Evolutionary conservation across 2,797 vertebrate genomes (phyloP).

Genomic region (Labroides dimidiatus): DNA sequence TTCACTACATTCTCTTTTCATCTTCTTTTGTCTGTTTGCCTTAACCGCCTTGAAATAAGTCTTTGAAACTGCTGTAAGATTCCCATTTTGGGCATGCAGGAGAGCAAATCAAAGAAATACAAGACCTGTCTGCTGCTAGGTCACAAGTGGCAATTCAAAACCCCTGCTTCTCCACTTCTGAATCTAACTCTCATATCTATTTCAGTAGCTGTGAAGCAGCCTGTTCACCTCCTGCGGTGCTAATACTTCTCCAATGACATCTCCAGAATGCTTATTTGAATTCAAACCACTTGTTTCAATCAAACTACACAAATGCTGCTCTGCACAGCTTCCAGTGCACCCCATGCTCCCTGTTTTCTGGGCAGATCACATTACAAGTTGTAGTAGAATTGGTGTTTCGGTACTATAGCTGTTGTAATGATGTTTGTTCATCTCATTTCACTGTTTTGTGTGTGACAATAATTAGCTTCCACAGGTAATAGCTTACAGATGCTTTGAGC

Average conservation of each 20-base stretch:
- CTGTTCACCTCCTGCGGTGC: background rate
- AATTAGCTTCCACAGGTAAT: constrained; percentile 52
- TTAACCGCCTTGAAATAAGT: background rate
- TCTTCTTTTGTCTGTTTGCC: background rate
- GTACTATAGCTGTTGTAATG: constrained; percentile 25
- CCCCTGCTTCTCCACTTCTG: constrained; percentile 10
- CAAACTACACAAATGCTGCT: constrained; percentile 14
- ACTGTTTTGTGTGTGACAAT: constrained; percentile 5
- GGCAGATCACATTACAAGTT: constrained; percentile 10
- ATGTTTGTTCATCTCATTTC: constrained; percentile 35
- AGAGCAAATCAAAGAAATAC: constrained; percentile 18
- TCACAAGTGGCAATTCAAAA: constrained; percentile 30
- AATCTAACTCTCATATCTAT: constrained; percentile 9
- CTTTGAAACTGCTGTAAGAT: background rate
- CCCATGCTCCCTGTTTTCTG: constrained; percentile 11
- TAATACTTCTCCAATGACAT: constrained; percentile 29
- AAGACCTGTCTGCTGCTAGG: constrained; percentile 5
- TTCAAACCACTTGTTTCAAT: constrained; percentile 32
- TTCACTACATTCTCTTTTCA: background rate
- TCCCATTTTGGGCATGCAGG: background rate
- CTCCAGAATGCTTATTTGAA: constrained; percentile 30
- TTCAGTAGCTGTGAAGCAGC: constrained; percentile 29
- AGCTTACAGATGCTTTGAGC: constrained; percentile 46
- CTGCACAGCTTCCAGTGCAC: constrained; percentile 24
- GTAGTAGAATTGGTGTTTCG: constrained; percentile 9